Base-by-base conservation (phyloP, 2,888 invertebrate genomes). In the Nemoura dubitans region DNA sequence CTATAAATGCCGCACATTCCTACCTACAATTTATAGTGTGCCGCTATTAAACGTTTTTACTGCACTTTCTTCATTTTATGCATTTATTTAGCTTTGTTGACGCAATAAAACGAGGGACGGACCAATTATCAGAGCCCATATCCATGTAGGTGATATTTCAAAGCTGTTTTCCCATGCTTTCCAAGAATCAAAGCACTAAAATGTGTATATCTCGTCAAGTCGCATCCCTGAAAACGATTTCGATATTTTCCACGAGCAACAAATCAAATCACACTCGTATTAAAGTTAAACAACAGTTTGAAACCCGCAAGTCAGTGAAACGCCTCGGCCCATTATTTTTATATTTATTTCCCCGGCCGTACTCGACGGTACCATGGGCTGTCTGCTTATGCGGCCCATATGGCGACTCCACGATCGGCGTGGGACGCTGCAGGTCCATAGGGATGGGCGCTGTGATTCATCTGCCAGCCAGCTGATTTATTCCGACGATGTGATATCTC, bases 381-480 rank as follows among this genome's bases (percentile, higher is more conserved):
- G 36, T 10, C 36, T 59, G 59, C 14, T 7, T 59, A 59, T 59
- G 14, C 59, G 59, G 10, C 59, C 59, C 59, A 59, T 59, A 59
- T 59, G 59, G 59, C 21, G 59, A 21, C 59, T 59, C 59, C 59
- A n/a, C n/a, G n/a, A n/a, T 59, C 21, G 16, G 59, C 59, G 59
- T 59, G 59, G 59, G 59, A 59, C 21, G 16, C 21, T 7, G 59
- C 59, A 36, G 36, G 36, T 36, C 36, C 2, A 7, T 21, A 14
- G 21, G 59, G 59, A 59, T 59, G 59, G 59, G 59, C 59, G 59
- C 59, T 21, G 59, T 59, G 59, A 59, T 59, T 59, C 59, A 59
- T 59, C 59, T 59, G 59, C 59, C 14, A 59, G 59, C 59, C 59
- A 59, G 59, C 59, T 59, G 59, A 59, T 59, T 59, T 59, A 59